Percentiles rank a stretch among this genome's conserved stretches.
These are phyloP conservation scores for Machimus atricapillus DNA, from an alignment of 2,888 invertebrate genomes.

Conservation along the genomic window DNA sequence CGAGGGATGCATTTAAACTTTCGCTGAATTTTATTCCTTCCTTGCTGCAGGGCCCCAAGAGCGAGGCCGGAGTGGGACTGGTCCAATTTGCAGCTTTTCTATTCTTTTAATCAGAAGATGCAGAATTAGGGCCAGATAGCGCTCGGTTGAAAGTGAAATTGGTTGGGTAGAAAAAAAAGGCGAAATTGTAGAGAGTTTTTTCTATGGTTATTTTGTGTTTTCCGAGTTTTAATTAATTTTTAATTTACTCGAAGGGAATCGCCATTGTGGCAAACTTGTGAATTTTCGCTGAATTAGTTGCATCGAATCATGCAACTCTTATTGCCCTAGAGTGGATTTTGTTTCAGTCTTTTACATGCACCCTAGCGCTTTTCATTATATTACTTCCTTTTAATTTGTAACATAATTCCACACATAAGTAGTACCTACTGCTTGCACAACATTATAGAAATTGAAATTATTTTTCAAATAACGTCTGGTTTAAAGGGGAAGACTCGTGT, in stretches of 20 bases:
- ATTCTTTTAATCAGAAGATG: constrained; percentile 13
- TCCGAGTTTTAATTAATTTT: neutral
- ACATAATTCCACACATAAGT: neutral
- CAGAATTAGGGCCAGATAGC: neutral
- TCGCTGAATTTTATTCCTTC: constrained; percentile 11
- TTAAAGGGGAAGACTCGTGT: no score
- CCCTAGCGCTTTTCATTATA: neutral
- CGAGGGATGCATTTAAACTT: constrained; percentile 17
- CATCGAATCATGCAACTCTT: neutral
- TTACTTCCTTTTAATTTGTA: neutral
- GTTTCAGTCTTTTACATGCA: neutral
- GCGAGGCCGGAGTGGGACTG: neutral
- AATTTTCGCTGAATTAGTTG: neutral
- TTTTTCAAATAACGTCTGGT: neutral
- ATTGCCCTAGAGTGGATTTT: neutral
- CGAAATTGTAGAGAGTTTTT: neutral
- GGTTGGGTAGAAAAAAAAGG: neutral
- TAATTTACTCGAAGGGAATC: neutral
- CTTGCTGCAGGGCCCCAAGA: neutral
- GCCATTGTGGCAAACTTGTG: neutral
- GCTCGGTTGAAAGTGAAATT: neutral
- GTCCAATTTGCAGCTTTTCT: constrained; percentile 1
- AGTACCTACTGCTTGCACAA: neutral
- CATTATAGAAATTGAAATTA: neutral
- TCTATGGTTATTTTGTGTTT: neutral